phyloP scores from a whole-genome alignment of 2,797 vertebrate species.

The Helostoma temminkii region DNA sequence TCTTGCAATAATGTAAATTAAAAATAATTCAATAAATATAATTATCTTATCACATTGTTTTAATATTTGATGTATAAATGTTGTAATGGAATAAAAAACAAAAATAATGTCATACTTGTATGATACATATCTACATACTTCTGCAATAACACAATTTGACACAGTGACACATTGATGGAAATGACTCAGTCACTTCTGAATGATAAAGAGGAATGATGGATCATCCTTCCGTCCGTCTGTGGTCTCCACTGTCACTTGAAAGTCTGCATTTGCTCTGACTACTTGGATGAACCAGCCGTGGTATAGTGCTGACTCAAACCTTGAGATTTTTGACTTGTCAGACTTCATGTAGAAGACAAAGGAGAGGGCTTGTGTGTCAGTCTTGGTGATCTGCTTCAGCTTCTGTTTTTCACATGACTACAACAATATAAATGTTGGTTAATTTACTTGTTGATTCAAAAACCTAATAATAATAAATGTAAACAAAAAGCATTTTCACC shows the following conservation, averaged over 20 bases:
- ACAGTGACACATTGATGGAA: not conserved
- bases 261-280: not conserved
- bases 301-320: constrained; percentile 81
- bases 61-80: not conserved
- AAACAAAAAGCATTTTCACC: too few species aligned
- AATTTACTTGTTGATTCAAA: not conserved
- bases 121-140: constrained; percentile 70
- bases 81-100: not conserved
- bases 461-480: too few species aligned
- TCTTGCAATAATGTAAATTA: constrained; percentile 1
- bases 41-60: not conserved
- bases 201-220: constrained; percentile 62
- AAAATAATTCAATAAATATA: constrained; percentile 16
- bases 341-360: constrained; percentile 86
- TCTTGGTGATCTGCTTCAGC: constrained; percentile 72
- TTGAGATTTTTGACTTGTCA: not conserved
- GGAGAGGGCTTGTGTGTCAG: constrained; percentile 60
- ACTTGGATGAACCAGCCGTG: constrained; percentile 82
- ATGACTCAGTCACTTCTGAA: constrained; percentile 63
- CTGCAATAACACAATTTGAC: constrained; percentile 65
- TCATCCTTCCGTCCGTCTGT: not conserved
- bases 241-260: constrained; percentile 7
- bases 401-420: constrained; percentile 69
- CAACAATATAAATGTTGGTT: constrained; percentile 7
- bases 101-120: constrained; percentile 30